Base-by-base conservation (phyloP, 2,888 invertebrate genomes). In the Cyaniris semiargus region DNA sequence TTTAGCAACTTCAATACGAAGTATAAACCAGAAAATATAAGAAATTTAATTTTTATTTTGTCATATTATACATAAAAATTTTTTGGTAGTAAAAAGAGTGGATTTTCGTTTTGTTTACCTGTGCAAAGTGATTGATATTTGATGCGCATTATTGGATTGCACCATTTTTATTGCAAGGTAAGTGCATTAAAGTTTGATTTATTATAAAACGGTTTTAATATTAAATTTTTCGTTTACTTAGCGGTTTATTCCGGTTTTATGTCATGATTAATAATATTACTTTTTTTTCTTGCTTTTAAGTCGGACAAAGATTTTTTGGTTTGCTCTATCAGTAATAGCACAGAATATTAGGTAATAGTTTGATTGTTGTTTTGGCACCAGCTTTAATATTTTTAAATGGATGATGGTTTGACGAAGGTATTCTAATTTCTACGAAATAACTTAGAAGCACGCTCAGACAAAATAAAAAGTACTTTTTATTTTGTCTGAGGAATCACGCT, bases 101-200 rank as follows among this genome's bases (percentile, higher is more conserved):
- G 18, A 27, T 27, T 66, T 66, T 31, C 15, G 66, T 66, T 66
- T 66, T 66, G 66, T 66, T 66, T 66, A 66, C 66, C 66, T 66
- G 66, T 31, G 66, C 8, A 5, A 60, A 27, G 66, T 66, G 66
- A 66, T 66, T 66, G 60, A 8, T 60, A 60, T 60, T 60, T 60
- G 60, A 66, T 66, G 66, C 66, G 66, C 60, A 23, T 23, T 60
- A 60, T 21, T 23, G 66, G 66, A 66, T 66, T 66, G 66, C 66
- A 27, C 66, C 27, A 66, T 60, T 60, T 60, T 27, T 15, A 66
- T 66, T 27, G 66, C 66, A 66, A 66, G 66, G 66, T 66, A 66
- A 66, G 66, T 66, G 66, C 7, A 66, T 31, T 66, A 3, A 13
- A 6, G 27, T 23, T 23, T 21, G 18, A 21, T 27, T 15, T 13